A percentile compares a stretch with the other conserved stretches of the same genome.
Conservation (phyloP, 1,140 invertebrate genomes). For the Neuroterus valhalla region DNA sequence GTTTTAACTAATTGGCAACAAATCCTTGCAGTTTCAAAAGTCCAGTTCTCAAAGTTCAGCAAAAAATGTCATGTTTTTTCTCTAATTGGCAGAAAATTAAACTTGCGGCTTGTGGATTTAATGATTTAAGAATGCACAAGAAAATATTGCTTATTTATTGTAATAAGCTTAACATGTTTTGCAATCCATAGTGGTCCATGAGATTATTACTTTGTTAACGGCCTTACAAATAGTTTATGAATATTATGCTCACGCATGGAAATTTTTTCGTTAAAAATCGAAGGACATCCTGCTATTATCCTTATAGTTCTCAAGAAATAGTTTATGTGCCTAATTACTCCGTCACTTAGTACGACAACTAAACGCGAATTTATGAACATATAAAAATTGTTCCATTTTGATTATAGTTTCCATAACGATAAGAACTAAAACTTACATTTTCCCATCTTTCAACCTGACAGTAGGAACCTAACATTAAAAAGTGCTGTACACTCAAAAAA, state of each 20-base stretch:
- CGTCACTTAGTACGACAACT: not conserved
- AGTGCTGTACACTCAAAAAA: no score
- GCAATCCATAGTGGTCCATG: constrained; percentile 16
- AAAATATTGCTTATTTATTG: not conserved
- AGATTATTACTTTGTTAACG: constrained; percentile 1
- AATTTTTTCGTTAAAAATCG: constrained; percentile 9
- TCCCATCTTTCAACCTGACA: no score
- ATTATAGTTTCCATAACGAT: not conserved
- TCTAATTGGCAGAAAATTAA: no score
- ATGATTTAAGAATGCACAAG: not conserved
- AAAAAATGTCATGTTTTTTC: no score
- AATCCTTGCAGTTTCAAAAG: no score
- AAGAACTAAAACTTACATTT: not conserved
- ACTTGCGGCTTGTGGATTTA: no score
- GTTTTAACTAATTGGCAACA: no score
- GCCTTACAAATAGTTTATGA: not conserved
- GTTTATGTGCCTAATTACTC: constrained; percentile 13
- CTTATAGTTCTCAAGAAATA: constrained; percentile 26
- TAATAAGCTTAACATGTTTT: constrained; percentile 3
- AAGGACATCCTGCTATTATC: not conserved
- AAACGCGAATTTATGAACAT: constrained; percentile 12
- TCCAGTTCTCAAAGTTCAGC: no score
- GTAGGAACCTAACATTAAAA: no score
- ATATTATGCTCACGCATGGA: constrained; percentile 10
- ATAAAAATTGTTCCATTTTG: constrained; percentile 4